Evolutionary conservation across 2,113 vertebrate genomes (phyloP).

Genomic region (Bombycilla garrulus): DNA sequence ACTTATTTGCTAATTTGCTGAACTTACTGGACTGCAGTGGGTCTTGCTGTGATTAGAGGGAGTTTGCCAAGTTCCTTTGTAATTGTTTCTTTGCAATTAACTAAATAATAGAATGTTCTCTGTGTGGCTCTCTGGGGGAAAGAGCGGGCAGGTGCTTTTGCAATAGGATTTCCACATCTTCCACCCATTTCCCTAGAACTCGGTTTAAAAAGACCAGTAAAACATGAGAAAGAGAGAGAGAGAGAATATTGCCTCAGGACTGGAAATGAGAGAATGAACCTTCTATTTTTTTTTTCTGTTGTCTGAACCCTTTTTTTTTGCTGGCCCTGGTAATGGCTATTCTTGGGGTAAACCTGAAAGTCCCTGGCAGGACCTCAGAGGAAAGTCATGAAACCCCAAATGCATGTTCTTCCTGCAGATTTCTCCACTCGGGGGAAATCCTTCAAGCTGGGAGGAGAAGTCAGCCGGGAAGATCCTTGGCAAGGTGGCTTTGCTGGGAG

Average conservation of each 20-base stretch:
- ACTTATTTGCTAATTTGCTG: slow-evolving; percentile 54
- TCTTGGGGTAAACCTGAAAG: not conserved
- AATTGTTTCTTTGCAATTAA: slow-evolving; percentile 64
- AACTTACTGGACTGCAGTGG: slow-evolving; percentile 39
- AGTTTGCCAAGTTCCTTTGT: slow-evolving; percentile 57
- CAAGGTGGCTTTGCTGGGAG: not conserved
- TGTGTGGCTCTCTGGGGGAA: slow-evolving; percentile 26
- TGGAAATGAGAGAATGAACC: not conserved
- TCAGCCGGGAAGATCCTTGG: not conserved
- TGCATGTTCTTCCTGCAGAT: not conserved
- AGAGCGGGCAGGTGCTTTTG: slow-evolving; percentile 37
- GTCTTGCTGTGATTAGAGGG: slow-evolving; percentile 41
- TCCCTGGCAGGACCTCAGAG: not conserved
- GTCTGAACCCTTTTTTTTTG: not conserved
- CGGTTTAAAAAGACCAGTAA: not conserved
- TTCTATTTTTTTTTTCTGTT: not conserved
- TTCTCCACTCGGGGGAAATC: not conserved
- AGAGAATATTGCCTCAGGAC: not conserved
- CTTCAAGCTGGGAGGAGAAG: not conserved
- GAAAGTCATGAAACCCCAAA: not conserved
- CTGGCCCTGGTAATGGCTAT: not conserved
- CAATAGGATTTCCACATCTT: slow-evolving; percentile 53
- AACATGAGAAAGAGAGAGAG: not conserved
- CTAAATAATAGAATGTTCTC: slow-evolving; percentile 60
- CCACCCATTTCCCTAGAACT: slow-evolving; percentile 50